Evolutionary conservation across 2,113 vertebrate genomes (phyloP).

Genomic region (Callorhinus ursinus): DNA sequence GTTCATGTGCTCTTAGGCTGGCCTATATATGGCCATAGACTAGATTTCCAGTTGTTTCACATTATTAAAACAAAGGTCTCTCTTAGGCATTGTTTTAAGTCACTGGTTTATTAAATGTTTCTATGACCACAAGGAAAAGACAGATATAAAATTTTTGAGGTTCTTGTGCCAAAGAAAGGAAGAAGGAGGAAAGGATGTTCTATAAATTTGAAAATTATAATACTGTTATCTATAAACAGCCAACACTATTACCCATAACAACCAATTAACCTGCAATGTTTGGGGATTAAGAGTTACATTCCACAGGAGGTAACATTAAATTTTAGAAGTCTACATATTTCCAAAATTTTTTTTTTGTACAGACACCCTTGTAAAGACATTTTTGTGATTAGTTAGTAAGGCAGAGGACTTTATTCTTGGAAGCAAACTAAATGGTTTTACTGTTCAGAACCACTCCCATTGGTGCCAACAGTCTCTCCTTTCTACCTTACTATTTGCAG

Average conservation of each 20-base stretch:
- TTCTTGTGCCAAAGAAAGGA: background rate
- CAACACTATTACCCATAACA: background rate
- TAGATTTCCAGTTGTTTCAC: background rate
- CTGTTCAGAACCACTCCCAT: background rate
- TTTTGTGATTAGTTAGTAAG: background rate
- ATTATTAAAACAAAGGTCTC: background rate
- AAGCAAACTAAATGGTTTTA: background rate
- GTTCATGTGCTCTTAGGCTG: background rate
- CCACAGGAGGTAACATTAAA: background rate
- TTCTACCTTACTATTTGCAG: background rate
- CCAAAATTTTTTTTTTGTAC: background rate
- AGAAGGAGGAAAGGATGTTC: background rate
- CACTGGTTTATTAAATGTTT: background rate
- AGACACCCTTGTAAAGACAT: background rate
- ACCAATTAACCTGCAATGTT: background rate
- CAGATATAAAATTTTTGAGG: background rate
- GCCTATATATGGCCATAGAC: background rate
- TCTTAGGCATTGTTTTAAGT: background rate
- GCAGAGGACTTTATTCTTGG: background rate
- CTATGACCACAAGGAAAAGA: background rate
- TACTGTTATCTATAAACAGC: background rate
- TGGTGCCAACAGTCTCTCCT: background rate
- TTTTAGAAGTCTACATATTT: background rate
- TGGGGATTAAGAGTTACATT: background rate
- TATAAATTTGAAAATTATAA: background rate